phyloP scores from a whole-genome alignment of 2,797 vertebrate species.

The Tenualosa thibaudeaui region DNA sequence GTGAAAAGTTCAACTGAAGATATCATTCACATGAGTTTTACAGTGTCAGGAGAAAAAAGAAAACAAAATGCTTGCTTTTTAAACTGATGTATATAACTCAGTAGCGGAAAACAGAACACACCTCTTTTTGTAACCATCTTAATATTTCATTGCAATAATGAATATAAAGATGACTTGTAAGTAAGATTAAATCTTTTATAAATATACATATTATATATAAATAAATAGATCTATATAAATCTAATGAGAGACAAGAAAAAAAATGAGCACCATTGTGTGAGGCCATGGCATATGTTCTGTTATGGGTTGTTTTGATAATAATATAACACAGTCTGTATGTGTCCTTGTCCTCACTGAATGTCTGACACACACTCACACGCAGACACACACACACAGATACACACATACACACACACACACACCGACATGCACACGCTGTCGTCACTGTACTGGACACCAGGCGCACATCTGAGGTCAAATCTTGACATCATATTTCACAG shows the following conservation, averaged over 20 bases:
- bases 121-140: slow-evolving; percentile 98
- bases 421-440: slow-evolving; percentile 10
- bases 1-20: slow-evolving; percentile 74
- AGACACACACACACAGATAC: slow-evolving; percentile 48
- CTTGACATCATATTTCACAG: slow-evolving; percentile 4
- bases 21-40: slow-evolving; percentile 70
- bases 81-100: slow-evolving; percentile 91
- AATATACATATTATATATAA: slow-evolving; percentile 75
- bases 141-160: slow-evolving; percentile 99
- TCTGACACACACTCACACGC: slow-evolving; percentile 64
- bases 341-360: slow-evolving; percentile 80
- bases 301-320: slow-evolving; percentile 68
- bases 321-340: slow-evolving; percentile 78
- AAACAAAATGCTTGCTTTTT: slow-evolving; percentile 94
- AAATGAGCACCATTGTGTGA: slow-evolving; percentile 85
- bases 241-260: slow-evolving; percentile 75
- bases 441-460: slow-evolving; percentile 31
- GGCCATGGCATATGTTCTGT: slow-evolving; percentile 84
- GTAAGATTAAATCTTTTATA: slow-evolving; percentile 80
- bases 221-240: slow-evolving; percentile 62
- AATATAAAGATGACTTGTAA: slow-evolving; percentile 93
- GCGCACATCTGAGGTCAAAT: slow-evolving; percentile 18
- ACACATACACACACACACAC: slow-evolving; percentile 37
- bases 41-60: slow-evolving; percentile 65
- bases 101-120: slow-evolving; percentile 90